Evolutionary conservation across 2,888 invertebrate species (phyloP), one percentile per base, ranked within the genome.

Genomic region (Parnassius apollo): DNA sequence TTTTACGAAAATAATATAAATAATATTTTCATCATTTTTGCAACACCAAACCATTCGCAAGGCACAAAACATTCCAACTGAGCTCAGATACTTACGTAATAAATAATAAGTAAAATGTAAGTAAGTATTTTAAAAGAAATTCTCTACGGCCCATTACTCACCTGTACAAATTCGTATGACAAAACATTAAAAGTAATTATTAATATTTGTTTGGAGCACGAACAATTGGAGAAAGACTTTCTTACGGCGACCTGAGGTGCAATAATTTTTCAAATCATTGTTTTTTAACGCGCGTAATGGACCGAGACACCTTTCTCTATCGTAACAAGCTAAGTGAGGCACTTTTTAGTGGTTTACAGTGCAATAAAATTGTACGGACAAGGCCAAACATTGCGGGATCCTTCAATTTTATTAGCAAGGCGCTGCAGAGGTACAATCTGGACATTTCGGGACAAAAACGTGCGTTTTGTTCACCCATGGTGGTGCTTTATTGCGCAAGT

Each of bases 261-360:
- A 86, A 89, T 89, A 84, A 88, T 86, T 80, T 72, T 69, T 69
- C 55, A 52, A 71, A 74, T 75, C 77, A 77, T 88, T 88, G 85
- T 88, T 83, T 85, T 71, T 78, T 81, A 84, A 86, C 77, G 77
- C 67, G 75, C 65, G 70, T 85, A 85, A 91, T 88, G 82, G 80
- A 56, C 77, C 83, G 79, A 77, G 85, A 86, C 88, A 84, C 82
- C 80, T 82, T 85, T 79, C 77, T 75, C 78, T 81, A 79, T 83
- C 82, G 84, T 85, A 76, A 75, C 76, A 73, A 78, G 78, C 72
- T 81, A 78, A 81, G 68, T 83, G 81, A 86, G 84, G 83, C 80
- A 83, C 85, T 83, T 86, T 88, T 89, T 88, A 86, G 89, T 85
- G 91, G 91, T 91, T 89, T 88, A 91, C 85, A 84, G 79, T 69